These are phyloP conservation scores for Malaclemys terrapin DNA, from an alignment of 2,113 vertebrate genomes.

Conservation along the genomic window DNA sequence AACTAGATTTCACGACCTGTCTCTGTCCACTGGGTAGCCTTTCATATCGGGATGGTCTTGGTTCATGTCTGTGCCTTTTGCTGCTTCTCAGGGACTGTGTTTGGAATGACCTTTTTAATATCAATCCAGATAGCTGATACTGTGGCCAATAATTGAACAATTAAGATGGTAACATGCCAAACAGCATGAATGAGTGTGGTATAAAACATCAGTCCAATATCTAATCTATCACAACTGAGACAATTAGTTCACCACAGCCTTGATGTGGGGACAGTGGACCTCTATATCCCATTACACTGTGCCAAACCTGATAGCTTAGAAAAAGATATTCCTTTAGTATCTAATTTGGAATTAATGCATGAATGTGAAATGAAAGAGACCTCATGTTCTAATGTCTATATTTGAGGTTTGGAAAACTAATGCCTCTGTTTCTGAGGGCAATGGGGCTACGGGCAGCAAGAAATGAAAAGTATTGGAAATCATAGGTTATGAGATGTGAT, in stretches of 20 bases:
- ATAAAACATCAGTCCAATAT: neutral
- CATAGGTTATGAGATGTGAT: neutral
- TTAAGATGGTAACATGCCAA: neutral
- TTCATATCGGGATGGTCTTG: conserved; percentile 24
- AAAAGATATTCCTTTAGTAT: neutral
- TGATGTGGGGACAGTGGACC: neutral
- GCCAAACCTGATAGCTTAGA: neutral
- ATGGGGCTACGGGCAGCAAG: neutral
- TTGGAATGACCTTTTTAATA: conserved; percentile 32
- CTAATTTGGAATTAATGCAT: conserved; percentile 31
- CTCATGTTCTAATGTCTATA: neutral
- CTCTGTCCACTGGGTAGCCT: conserved; percentile 15
- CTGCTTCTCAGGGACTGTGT: conserved; percentile 3
- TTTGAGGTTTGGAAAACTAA: neutral
- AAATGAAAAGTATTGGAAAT: neutral
- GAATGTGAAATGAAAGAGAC: conserved; percentile 11
- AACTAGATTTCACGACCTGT: conserved; percentile 51
- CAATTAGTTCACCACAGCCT: neutral
- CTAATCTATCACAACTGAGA: neutral
- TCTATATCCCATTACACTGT: neutral
- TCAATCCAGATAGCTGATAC: conserved; percentile 27
- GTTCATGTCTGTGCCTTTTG: neutral
- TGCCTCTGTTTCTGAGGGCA: neutral
- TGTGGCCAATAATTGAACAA: neutral
- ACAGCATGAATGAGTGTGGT: neutral